Percentiles rank a stretch among this genome's conserved stretches.
Evolutionary conservation across 2,888 invertebrate species (phyloP).

Genomic region (Chelonus formosanus): DNA sequence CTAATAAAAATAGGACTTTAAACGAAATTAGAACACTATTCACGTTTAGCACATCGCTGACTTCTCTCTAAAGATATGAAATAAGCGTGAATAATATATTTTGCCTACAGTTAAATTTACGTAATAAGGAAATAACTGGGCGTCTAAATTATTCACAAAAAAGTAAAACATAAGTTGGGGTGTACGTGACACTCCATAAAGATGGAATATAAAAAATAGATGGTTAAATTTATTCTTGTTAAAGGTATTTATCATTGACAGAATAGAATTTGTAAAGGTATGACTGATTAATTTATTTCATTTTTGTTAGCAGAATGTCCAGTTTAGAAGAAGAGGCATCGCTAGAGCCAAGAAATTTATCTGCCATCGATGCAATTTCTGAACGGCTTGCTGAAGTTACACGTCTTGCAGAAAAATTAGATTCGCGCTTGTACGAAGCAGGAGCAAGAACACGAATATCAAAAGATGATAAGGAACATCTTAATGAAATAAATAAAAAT

Average conservation of each 20-base stretch:
- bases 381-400: constrained; percentile 73
- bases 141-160: constrained; percentile 14
- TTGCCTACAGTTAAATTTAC: constrained; percentile 20
- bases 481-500: too few species aligned
- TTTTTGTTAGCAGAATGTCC: constrained; percentile 51
- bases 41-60: neutral
- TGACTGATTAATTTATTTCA: too few species aligned
- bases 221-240: too few species aligned
- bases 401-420: constrained; percentile 74
- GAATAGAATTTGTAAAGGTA: too few species aligned
- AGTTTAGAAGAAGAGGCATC: constrained; percentile 42
- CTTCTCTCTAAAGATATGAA: constrained; percentile 7
- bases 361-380: constrained; percentile 75
- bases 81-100: constrained; percentile 22
- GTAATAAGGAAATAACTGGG: constrained; percentile 12
- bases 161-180: neutral
- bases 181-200: too few species aligned
- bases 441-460: constrained; percentile 55
- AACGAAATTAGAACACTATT: constrained; percentile 24
- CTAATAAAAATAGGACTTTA: constrained; percentile 20
- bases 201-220: too few species aligned
- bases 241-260: too few species aligned
- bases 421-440: constrained; percentile 65
- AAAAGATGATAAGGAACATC: constrained; percentile 41
- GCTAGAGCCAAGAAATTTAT: constrained; percentile 64